phyloP scores from a whole-genome alignment of 2,113 vertebrate species.

The Epinephelus lanceolatus region DNA sequence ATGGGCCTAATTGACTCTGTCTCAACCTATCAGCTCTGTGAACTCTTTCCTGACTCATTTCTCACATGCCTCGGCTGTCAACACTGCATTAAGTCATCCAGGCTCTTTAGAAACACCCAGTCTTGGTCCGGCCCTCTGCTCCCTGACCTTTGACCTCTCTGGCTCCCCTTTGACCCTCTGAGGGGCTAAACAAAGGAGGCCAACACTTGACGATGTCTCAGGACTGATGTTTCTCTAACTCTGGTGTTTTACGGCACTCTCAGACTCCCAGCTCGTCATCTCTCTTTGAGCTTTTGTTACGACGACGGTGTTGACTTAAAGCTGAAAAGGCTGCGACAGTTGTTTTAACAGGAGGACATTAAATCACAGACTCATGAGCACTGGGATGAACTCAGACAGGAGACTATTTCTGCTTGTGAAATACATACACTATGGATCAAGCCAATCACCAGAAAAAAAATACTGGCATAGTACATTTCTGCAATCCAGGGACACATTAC shows the following conservation, averaged over 20 bases:
- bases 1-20: not conserved
- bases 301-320: not conserved
- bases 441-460: too few species aligned
- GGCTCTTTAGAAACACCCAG: constrained; percentile 54
- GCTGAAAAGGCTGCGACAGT: not conserved
- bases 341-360: not conserved
- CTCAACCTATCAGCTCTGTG: too few species aligned
- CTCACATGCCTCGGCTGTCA: constrained; percentile 21
- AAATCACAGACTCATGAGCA: not conserved
- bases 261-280: not conserved
- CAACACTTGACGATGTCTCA: constrained; percentile 17
- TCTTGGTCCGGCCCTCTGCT: not conserved
- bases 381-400: not conserved
- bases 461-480: too few species aligned
- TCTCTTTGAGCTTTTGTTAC: constrained; percentile 32
- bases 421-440: too few species aligned
- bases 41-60: too few species aligned
- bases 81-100: constrained; percentile 34
- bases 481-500: too few species aligned
- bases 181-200: constrained; percentile 5
- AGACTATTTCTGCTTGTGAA: too few species aligned
- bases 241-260: constrained; percentile 22
- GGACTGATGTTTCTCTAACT: not conserved
- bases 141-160: constrained; percentile 41
- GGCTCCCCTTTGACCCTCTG: not conserved